Base-by-base conservation (phyloP, 2,888 invertebrate species). In the Cylloceria caligata region DNA sequence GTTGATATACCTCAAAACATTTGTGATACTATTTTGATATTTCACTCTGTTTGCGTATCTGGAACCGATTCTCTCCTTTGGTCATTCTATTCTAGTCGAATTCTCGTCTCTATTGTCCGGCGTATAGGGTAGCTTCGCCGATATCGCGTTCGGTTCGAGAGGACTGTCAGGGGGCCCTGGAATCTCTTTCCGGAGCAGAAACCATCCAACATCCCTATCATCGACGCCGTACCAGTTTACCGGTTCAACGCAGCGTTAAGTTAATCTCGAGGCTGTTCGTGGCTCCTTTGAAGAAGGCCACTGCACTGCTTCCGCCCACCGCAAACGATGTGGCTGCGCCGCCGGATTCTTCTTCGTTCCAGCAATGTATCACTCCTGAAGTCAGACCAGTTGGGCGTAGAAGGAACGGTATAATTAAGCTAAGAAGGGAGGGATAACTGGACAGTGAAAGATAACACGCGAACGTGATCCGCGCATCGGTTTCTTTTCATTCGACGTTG, bases 201-300 rank as follows among this genome's bases (percentile, higher is more conserved):
- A 57, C 64, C 57, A 71, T 55, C 42, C 60, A 2, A 60, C 34
- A 36, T 30, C 30, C 7, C 34, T 19, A 16, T 39, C 55, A 19
- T 7, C 27, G 24, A 39, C 24, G 36, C 65, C 30, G 47, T 49
- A 49, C 47, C 36, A 34, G 67, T 67, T 55, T 57, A 27, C 39
- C 69, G 69, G 55, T 39, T 57, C 55, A 39, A 36, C 69, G 55
- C 69, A 71, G 57, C 57, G 57, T 57, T 71, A 71, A 71, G 24
- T 55, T 57, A 57, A 45, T 57, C 42, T 57, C 36, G 55, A 27
- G 16, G 42, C 42, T 57, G 27, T 42, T 42, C 42, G 42, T 57
- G 57, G 57, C 24, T 42, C 69, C 69, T 71, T 71, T 71, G 69
- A 71, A 57, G 57, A 45, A 71, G 21, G 30, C 55, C 27, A 30